Percentiles rank a stretch among this genome's conserved stretches.
phyloP scores from a whole-genome alignment of 2,888 invertebrate genomes.

The Dolichomitus sp. region DNA sequence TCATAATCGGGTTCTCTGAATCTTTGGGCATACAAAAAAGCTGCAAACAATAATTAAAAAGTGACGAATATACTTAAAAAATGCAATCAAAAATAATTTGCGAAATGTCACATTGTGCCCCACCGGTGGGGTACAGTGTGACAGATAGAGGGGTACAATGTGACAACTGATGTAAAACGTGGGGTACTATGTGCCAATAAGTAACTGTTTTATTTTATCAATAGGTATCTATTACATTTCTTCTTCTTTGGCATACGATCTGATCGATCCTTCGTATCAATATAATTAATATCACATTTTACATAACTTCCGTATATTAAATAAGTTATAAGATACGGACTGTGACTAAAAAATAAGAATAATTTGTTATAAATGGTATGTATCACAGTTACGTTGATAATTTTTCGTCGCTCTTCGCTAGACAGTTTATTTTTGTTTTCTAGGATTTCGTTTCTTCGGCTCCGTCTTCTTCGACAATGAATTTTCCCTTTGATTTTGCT shows the following conservation, averaged over 20 bases:
- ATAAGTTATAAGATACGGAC: not conserved
- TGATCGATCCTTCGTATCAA: too few relatives aligned
- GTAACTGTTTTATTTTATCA: not conserved
- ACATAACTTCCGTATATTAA: not conserved
- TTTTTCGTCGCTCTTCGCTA: not conserved
- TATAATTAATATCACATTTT: not conserved
- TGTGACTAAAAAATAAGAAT: not conserved
- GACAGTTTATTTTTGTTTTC: not conserved
- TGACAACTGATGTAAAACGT: too few relatives aligned
- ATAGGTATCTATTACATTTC: not conserved
- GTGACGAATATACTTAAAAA: too few relatives aligned
- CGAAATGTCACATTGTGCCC: not conserved
- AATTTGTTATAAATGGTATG: not conserved
- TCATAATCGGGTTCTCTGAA: too few relatives aligned
- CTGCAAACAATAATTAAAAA: too few relatives aligned
- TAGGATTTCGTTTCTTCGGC: not conserved
- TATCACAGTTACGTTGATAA: not conserved
- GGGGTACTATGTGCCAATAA: too few relatives aligned
- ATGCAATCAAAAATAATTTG: too few relatives aligned
- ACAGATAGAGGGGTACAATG: not conserved
- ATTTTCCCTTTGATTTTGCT: not conserved
- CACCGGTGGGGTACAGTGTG: too few relatives aligned
- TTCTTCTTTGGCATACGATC: not conserved
- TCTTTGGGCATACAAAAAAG: too few relatives aligned
- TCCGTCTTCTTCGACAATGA: not conserved